phyloP scores from a whole-genome alignment of 2,797 vertebrate genomes.

The Protonibea diacanthus region DNA sequence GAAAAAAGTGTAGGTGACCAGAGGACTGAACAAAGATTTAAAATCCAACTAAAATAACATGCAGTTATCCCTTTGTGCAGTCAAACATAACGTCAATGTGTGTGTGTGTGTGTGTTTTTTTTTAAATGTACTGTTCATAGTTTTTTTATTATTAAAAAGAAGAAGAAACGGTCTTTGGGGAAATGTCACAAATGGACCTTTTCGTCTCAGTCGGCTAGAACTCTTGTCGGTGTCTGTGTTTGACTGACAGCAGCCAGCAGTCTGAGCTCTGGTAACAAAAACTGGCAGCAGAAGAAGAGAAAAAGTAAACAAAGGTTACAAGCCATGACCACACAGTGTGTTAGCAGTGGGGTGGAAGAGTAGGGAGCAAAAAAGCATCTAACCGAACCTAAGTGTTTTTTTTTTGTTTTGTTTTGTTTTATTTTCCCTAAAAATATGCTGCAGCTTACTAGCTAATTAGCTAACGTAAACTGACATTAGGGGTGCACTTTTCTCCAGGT shows the following conservation, averaged over 20 bases:
- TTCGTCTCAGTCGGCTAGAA: too few relatives aligned
- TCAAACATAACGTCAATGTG: not conserved
- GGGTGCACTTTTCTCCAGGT: too few relatives aligned
- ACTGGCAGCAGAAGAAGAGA: not conserved
- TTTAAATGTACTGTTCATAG: not conserved
- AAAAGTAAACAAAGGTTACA: slow-evolving; percentile 1
- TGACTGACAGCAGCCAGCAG: slow-evolving; percentile 4
- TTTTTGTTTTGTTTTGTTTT: too few relatives aligned
- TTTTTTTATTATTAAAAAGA: not conserved
- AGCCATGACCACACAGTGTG: too few relatives aligned
- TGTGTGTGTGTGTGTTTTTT: too few relatives aligned
- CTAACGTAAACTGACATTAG: too few relatives aligned
- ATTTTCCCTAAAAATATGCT: too few relatives aligned
- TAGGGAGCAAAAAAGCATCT: too few relatives aligned
- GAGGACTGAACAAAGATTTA: not conserved
- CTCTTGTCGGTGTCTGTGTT: not conserved
- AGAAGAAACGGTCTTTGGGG: not conserved
- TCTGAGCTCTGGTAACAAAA: not conserved
- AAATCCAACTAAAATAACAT: not conserved
- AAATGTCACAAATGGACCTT: not conserved
- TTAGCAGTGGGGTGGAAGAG: too few relatives aligned
- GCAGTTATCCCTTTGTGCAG: not conserved
- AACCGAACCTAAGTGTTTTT: too few relatives aligned
- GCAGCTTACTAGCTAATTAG: too few relatives aligned
- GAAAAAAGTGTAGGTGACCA: not conserved